These are phyloP conservation scores for Synanceia verrucosa DNA, from an alignment of 2,797 vertebrate genomes.

Conservation along the genomic window DNA sequence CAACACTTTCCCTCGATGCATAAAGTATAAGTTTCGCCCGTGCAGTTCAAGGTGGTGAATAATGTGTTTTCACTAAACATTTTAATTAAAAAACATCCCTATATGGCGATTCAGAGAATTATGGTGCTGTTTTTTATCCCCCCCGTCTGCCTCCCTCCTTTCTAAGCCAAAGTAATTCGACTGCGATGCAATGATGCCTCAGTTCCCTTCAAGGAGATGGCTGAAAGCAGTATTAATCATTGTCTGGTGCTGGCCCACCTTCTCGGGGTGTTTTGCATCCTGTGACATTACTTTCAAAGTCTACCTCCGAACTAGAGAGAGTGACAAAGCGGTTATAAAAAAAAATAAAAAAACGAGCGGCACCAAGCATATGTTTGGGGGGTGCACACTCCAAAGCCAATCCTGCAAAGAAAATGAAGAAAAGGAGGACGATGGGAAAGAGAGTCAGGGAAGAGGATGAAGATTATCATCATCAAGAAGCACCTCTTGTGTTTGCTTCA, in stretches of 20 bases:
- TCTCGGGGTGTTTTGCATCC: conserved; percentile 68
- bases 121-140: conserved; percentile 26
- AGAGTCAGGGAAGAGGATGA: neutral
- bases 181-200: conserved; percentile 48
- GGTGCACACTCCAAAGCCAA: conserved; percentile 31
- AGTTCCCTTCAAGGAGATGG: conserved; percentile 67
- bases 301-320: conserved; percentile 53
- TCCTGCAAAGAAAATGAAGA: conserved; percentile 47
- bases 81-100: conserved; percentile 72
- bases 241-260: conserved; percentile 70
- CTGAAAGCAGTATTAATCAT: conserved; percentile 72
- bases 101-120: conserved; percentile 59
- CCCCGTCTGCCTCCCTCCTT: neutral
- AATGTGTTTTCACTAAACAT: conserved; percentile 69
- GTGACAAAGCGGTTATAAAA: conserved; percentile 73
- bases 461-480: conserved; percentile 35
- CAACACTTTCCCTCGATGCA: conserved; percentile 31
- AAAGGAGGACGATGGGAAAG: conserved; percentile 9
- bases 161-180: conserved; percentile 59
- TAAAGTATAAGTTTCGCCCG: conserved; percentile 45
- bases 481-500: conserved; percentile 13
- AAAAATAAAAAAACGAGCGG: conserved; percentile 52
- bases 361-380: conserved; percentile 51
- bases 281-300: conserved; percentile 66
- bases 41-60: conserved; percentile 65